A percentile compares a stretch with the other conserved stretches of the same genome.
These are phyloP conservation scores for Arvicanthis niloticus DNA, from an alignment of 2,113 vertebrate species.

Conservation along the genomic window DNA sequence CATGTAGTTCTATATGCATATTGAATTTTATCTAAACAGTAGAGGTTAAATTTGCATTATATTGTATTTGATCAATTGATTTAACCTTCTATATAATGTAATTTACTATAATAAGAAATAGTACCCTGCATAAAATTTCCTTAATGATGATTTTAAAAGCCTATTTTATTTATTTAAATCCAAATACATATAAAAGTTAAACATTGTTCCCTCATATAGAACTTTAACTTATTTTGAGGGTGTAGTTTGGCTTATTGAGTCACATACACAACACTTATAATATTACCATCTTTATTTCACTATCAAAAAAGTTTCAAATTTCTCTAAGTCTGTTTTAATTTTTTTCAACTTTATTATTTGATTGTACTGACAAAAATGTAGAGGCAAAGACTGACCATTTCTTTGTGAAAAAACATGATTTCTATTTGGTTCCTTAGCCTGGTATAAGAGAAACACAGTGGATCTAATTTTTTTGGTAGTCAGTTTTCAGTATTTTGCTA, in stretches of 20 bases:
- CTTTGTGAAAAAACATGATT: slow-evolving; percentile 9
- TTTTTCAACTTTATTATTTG: slow-evolving; percentile 37
- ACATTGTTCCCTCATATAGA: no score
- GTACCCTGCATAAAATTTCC: slow-evolving; percentile 39
- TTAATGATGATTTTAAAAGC: not conserved
- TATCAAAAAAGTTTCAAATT: no score
- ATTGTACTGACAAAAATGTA: slow-evolving; percentile 43
- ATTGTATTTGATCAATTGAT: slow-evolving; percentile 75
- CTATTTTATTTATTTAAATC: slow-evolving; percentile 47
- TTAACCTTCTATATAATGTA: slow-evolving; percentile 32
- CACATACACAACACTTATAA: no score
- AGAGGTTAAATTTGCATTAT: slow-evolving; percentile 76
- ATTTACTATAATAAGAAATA: slow-evolving; percentile 77
- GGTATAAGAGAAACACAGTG: not conserved
- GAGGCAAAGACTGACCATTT: slow-evolving; percentile 31
- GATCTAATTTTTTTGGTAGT: not conserved
- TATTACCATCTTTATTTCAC: no score
- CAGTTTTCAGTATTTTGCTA: slow-evolving; percentile 22
- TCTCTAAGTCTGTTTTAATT: not conserved
- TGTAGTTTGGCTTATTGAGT: no score
- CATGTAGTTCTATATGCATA: slow-evolving; percentile 49
- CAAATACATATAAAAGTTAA: not conserved
- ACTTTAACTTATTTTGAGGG: no score
- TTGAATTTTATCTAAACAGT: slow-evolving; percentile 73
- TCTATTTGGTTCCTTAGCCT: slow-evolving; percentile 38